A percentile compares a stretch with the other conserved stretches of the same genome.
phyloP scores from a whole-genome alignment of 2,797 vertebrate genomes.

The Danio kyathit region DNA sequence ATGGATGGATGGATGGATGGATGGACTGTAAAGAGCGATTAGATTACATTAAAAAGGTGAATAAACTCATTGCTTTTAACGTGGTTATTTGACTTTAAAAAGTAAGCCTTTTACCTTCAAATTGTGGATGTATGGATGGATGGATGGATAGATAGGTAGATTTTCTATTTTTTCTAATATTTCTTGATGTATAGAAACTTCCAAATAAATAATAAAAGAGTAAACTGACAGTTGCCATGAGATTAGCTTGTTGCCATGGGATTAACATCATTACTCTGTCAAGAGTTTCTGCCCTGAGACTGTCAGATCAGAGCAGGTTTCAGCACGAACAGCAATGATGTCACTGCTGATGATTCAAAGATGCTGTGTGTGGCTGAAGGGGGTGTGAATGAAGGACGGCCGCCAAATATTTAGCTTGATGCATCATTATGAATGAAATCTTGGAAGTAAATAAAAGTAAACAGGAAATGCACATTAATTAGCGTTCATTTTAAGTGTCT shows the following conservation, averaged over 20 bases:
- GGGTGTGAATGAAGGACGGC: background rate
- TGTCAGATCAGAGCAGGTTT: constrained; percentile 29
- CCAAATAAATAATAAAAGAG: too few relatives aligned
- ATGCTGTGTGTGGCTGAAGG: background rate
- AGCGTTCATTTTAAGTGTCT: background rate
- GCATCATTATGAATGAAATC: constrained; percentile 1
- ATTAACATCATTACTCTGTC: constrained; percentile 9
- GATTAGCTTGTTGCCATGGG: background rate
- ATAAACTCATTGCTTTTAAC: too few relatives aligned
- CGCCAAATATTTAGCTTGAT: constrained; percentile 3
- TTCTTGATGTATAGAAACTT: too few relatives aligned
- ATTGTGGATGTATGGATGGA: too few relatives aligned
- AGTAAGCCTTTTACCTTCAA: too few relatives aligned
- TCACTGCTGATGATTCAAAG: constrained; percentile 34
- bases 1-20: too few relatives aligned
- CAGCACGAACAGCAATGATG: constrained; percentile 36
- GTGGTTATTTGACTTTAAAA: too few relatives aligned
- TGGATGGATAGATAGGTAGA: too few relatives aligned
- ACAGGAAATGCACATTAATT: background rate
- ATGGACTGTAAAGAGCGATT: too few relatives aligned
- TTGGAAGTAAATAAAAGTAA: constrained; percentile 18
- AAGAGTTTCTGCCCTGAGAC: background rate
- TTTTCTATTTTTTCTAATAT: too few relatives aligned
- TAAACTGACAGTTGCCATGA: too few relatives aligned
- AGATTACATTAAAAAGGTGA: too few relatives aligned